Base-by-base conservation (phyloP, 2,113 vertebrate species). In the Rousettus leschenaultii region DNA sequence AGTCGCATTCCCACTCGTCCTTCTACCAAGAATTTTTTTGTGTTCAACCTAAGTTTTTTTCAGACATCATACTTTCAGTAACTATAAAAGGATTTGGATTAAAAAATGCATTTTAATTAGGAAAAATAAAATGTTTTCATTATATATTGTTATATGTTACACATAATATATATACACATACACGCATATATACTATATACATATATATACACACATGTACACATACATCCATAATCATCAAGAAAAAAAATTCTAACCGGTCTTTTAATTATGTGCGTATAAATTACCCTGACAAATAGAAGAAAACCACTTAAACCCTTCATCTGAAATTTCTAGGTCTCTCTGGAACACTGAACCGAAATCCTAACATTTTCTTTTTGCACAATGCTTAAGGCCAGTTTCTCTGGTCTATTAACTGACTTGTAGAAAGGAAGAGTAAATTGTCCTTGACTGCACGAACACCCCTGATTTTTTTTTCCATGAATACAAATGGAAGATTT, bases 401-500 rank as follows among this genome's bases (percentile, higher is more conserved):
- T 95, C 80, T 97, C 79, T 95, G 94, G 91, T 96, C 96, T 97
- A 86, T 95, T 97, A 97, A 94, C 94, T 95, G 82, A 94, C 94
- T 94, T 88, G 68, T 65, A 88, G 77, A 63, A 95, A 83, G 89
- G 86, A 97, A 96, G 77, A 97, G 86, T 94, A 93, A 97, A 97
- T 95, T 95, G 93, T 78, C 97, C 96, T 96, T 97, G 97, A 97
- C 94, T 96, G 77, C 87, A 93, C 95, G 96, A 97, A 97, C 93
- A 96, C 66, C 63, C 78, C 89, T 85, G 68, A 19, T 91, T 96
- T 95, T 94, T 94, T 75, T 95, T 48, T 38, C 78, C 82, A 89
- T 95, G 95, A 96, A 96, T 93, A 95, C 95, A 96, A 97, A 98
- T 89, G 93, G 94, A 96, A 96, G 94, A 94, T 92, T 98, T 97